Conservation (phyloP, 2,888 invertebrate species). For the Pseudeuparius sepicola region DNA sequence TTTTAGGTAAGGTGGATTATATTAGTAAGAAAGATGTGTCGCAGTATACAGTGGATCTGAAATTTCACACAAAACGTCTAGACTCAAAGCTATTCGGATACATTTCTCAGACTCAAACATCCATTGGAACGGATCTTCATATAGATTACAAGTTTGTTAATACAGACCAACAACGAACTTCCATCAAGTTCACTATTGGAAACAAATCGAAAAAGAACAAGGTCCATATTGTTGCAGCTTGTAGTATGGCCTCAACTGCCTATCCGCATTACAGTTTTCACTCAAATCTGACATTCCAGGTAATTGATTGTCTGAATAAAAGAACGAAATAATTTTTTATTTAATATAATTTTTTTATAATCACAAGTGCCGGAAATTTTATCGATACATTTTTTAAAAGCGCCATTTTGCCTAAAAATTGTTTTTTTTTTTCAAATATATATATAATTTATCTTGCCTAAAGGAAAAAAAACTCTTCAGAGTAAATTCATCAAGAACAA, state of each 20-base stretch:
- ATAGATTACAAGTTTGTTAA: slow-evolving; percentile 57
- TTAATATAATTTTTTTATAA: no score
- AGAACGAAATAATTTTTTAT: no score
- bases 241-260: slow-evolving; percentile 63
- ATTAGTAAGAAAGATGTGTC: slow-evolving; percentile 59
- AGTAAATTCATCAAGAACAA: no score
- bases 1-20: slow-evolving; percentile 48
- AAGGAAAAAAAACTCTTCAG: no score
- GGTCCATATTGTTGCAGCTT: slow-evolving; percentile 51
- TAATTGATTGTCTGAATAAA: no score
- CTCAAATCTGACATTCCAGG: slow-evolving; percentile 53
- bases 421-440: no score
- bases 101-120: slow-evolving; percentile 40
- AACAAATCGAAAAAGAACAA: slow-evolving; percentile 50
- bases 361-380: no score
- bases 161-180: slow-evolving; percentile 46
- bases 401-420: no score
- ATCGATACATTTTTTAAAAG: no score
- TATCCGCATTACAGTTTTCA: slow-evolving; percentile 66
- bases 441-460: no score
- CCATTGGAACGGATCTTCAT: slow-evolving; percentile 49
- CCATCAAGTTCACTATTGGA: slow-evolving; percentile 39
- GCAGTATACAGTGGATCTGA: slow-evolving; percentile 65
- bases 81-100: slow-evolving; percentile 66
- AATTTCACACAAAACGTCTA: slow-evolving; percentile 69